Percentiles rank a stretch among this genome's conserved stretches.
Evolutionary conservation across 2,888 invertebrate species (phyloP).

Genomic region (Agriotes lineatus): DNA sequence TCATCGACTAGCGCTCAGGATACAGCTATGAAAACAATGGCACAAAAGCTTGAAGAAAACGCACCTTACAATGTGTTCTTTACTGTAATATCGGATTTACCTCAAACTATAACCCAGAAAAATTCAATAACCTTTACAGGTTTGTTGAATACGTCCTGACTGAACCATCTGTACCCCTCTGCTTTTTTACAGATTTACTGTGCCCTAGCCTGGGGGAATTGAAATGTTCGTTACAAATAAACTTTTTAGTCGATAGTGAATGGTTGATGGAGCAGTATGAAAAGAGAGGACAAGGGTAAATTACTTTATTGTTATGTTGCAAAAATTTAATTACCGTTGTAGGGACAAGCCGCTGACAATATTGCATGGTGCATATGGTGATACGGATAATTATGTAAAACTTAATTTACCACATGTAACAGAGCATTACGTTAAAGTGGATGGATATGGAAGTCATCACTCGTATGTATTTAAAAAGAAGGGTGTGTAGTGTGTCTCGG

Average conservation of each 20-base stretch:
- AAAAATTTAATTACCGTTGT: conserved; percentile 51
- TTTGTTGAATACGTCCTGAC: no score
- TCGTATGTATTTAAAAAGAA: no score
- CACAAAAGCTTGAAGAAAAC: conserved; percentile 74
- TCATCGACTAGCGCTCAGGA: not conserved
- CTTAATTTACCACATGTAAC: conserved; percentile 74
- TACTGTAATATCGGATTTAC: conserved; percentile 76
- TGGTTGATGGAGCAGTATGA: conserved; percentile 91
- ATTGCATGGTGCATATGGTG: conserved; percentile 77
- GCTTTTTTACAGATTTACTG: conserved; percentile 79
- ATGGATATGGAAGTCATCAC: conserved; percentile 89
- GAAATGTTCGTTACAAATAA: conserved; percentile 85
- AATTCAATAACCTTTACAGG: conserved; percentile 79
- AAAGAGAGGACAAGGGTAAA: conserved; percentile 77
- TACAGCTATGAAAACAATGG: conserved; percentile 69
- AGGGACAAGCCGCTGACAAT: conserved; percentile 80
- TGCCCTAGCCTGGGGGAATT: conserved; percentile 83
- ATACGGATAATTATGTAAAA: conserved; percentile 66
- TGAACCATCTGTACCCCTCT: no score
- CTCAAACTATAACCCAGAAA: conserved; percentile 74
- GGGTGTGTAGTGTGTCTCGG: no score
- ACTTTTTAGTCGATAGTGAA: conserved; percentile 92
- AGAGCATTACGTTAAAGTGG: conserved; percentile 77
- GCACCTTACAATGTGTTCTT: conserved; percentile 84
- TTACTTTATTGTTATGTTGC: conserved; percentile 49